These are phyloP conservation scores for Heterochromis multidens DNA, from an alignment of 2,113 vertebrate species.

Conservation along the genomic window DNA sequence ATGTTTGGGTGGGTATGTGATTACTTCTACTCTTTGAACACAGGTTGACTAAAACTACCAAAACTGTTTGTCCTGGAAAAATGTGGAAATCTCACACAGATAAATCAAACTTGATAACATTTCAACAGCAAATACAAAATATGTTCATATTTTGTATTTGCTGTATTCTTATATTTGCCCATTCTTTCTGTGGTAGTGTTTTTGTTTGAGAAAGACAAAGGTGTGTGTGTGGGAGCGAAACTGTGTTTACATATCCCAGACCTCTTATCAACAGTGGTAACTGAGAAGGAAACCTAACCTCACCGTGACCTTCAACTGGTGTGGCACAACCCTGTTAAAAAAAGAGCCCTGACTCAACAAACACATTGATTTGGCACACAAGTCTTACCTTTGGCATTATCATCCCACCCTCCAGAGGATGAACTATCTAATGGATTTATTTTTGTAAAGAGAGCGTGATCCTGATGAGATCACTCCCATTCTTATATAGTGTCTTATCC, in stretches of 20 bases:
- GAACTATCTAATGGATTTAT: background rate
- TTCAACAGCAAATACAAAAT: background rate
- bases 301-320: constrained; percentile 48
- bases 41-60: background rate
- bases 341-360: background rate
- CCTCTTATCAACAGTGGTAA: constrained; percentile 52
- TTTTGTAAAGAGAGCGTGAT: background rate
- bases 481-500: no score
- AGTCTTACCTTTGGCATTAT: background rate
- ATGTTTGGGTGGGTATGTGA: background rate
- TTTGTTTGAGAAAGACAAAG: constrained; percentile 13
- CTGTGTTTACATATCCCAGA: constrained; percentile 59
- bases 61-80: background rate
- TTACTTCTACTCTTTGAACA: background rate
- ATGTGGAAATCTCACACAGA: background rate
- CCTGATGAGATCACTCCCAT: no score
- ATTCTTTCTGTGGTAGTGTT: background rate
- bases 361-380: background rate
- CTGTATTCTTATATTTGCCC: background rate
- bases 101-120: background rate
- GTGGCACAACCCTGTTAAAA: background rate
- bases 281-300: constrained; percentile 42
- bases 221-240: constrained; percentile 15
- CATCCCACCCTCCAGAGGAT: background rate
- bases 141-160: background rate